phyloP scores from a whole-genome alignment of 1,140 invertebrate genomes.

The Dreissena polymorpha region DNA sequence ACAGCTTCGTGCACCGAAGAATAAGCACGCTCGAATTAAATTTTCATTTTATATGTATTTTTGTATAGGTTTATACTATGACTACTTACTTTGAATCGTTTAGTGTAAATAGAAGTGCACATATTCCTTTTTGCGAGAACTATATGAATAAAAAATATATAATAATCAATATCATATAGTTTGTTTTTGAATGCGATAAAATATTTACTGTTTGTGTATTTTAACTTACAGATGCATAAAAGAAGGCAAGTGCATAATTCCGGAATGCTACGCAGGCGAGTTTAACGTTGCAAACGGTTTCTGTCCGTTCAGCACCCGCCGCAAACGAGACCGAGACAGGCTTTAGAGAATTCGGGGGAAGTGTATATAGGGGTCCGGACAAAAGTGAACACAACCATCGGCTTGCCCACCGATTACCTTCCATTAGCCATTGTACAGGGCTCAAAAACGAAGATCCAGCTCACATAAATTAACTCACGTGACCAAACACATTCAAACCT shows the following conservation, averaged over 20 bases:
- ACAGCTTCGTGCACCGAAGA: no score
- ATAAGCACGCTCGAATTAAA: no score
- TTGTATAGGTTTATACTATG: slow-evolving; percentile 21
- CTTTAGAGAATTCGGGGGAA: no score
- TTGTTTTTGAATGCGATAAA: not conserved
- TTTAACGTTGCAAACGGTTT: slow-evolving; percentile 27
- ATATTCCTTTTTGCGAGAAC: not conserved
- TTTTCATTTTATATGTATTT: not conserved
- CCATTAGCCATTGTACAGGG: no score
- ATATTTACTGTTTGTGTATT: not conserved
- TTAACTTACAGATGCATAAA: slow-evolving; percentile 33
- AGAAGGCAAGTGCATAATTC: slow-evolving; percentile 28
- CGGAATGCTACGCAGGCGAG: slow-evolving; percentile 22
- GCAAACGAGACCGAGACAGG: not conserved
- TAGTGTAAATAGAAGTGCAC: not conserved
- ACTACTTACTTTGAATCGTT: slow-evolving; percentile 26
- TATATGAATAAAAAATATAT: not conserved
- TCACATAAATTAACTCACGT: no score
- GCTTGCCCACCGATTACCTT: no score
- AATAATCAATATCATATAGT: not conserved
- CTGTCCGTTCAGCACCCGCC: slow-evolving; percentile 15
- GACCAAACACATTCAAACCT: no score
- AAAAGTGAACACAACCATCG: no score
- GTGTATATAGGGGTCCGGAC: no score
- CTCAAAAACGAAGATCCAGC: no score